Evolutionary conservation across 1,140 invertebrate species (phyloP).

Genomic region (Aporrectodea caliginosa): DNA sequence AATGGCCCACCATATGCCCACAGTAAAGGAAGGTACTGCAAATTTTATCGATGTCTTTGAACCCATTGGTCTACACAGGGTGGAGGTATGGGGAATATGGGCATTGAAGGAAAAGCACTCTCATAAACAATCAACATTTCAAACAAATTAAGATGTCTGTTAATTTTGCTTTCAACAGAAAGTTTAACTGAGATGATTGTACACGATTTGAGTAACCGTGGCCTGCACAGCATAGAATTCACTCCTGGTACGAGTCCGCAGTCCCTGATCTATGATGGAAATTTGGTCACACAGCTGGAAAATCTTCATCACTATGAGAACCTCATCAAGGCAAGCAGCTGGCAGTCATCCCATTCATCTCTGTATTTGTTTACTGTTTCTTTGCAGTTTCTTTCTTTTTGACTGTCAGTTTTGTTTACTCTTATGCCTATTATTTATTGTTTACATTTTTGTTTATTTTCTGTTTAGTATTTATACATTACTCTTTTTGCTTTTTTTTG

Average conservation of each 20-base stretch:
- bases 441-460: too few species aligned
- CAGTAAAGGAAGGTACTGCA: too few species aligned
- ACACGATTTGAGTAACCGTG: background rate
- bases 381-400: too few species aligned
- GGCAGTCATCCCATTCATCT: too few species aligned
- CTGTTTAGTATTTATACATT: too few species aligned
- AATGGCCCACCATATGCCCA: too few species aligned
- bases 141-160: background rate
- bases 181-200: background rate
- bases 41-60: too few species aligned
- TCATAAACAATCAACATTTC: background rate
- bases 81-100: background rate
- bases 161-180: background rate
- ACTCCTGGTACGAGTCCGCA: background rate
- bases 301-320: background rate
- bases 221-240: background rate
- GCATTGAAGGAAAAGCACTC: background rate
- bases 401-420: too few species aligned
- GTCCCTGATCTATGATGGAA: background rate
- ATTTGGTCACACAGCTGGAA: background rate
- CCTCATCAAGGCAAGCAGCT: background rate
- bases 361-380: too few species aligned
- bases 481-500: too few species aligned
- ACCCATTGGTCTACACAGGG: background rate
- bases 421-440: too few species aligned